phyloP scores from a whole-genome alignment of 2,113 vertebrate genomes.

The Capreolus pygargus region DNA sequence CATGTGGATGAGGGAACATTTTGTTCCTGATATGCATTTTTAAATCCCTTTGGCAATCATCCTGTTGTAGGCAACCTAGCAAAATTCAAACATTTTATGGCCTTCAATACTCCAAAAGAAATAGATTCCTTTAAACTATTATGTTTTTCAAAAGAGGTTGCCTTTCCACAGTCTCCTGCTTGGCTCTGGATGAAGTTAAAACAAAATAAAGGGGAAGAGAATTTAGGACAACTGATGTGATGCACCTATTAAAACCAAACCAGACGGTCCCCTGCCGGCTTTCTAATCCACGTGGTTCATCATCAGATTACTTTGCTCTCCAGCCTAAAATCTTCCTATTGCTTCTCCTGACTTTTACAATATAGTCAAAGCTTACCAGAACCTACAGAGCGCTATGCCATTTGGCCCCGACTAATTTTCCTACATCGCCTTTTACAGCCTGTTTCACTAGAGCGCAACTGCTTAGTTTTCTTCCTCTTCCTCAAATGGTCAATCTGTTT shows the following conservation, averaged over 20 bases:
- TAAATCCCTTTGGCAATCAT: slow-evolving; percentile 19
- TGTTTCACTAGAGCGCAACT: not conserved
- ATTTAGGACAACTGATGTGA: not conserved
- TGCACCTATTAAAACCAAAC: not conserved
- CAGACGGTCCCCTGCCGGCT: not conserved
- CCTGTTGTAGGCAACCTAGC: slow-evolving; percentile 23
- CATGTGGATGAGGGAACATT: slow-evolving; percentile 28
- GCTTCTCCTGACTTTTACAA: not conserved
- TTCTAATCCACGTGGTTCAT: not conserved
- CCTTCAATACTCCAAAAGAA: slow-evolving; percentile 44
- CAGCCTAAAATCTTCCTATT: not conserved
- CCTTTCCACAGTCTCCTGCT: not conserved
- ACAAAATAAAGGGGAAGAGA: slow-evolving; percentile 21
- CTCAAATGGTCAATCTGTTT: not conserved
- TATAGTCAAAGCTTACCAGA: not conserved
- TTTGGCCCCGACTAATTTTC: not conserved
- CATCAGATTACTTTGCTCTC: not conserved
- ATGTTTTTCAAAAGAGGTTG: slow-evolving; percentile 28
- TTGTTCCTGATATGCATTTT: slow-evolving; percentile 53
- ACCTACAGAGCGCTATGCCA: too few relatives aligned
- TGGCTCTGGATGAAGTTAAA: not conserved
- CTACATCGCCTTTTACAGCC: not conserved
- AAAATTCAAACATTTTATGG: slow-evolving; percentile 55
- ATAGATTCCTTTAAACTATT: slow-evolving; percentile 45
- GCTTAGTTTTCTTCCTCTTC: not conserved